Evolutionary conservation across 2,888 invertebrate species (phyloP).

Genomic region (Aproaerema taeniolella): DNA sequence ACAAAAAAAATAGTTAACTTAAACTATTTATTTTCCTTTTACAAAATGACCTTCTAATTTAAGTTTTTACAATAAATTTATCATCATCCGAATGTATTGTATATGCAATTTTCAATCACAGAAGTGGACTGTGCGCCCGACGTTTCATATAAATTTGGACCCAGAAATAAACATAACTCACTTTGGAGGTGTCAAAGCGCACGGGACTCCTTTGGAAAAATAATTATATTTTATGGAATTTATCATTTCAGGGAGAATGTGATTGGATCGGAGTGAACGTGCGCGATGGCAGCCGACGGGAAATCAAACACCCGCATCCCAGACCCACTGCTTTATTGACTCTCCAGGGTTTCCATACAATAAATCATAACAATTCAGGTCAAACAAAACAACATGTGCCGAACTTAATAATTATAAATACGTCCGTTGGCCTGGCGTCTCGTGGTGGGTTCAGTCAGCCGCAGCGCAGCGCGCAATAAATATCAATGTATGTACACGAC

Average conservation of each 20-base stretch:
- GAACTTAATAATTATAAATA: conserved; percentile 69
- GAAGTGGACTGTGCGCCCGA: conserved; percentile 42
- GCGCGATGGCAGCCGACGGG: conserved; percentile 28
- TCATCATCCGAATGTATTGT: conserved; percentile 42
- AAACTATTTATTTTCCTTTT: conserved; percentile 74
- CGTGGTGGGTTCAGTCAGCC: conserved; percentile 56
- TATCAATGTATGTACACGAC: conserved; percentile 73
- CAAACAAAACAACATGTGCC: conserved; percentile 76
- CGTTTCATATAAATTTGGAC: conserved; percentile 53
- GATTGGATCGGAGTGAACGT: neutral
- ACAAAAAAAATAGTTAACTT: conserved; percentile 66
- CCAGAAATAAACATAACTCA: conserved; percentile 49
- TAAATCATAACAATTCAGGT: conserved; percentile 76
- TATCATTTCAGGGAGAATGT: too few species aligned
- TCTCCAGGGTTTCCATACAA: conserved; percentile 76
- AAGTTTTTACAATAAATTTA: conserved; percentile 70
- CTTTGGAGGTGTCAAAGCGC: neutral
- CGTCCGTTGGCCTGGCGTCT: conserved; percentile 67
- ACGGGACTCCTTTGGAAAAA: too few species aligned
- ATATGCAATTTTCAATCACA: conserved; percentile 45
- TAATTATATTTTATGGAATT: too few species aligned
- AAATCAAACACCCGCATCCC: conserved; percentile 73
- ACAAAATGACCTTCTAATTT: conserved; percentile 58
- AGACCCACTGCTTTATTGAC: conserved; percentile 78
- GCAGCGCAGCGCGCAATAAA: conserved; percentile 60